These are phyloP conservation scores for Listrodromus nycthemerus DNA, from an alignment of 2,888 invertebrate species.

Conservation along the genomic window DNA sequence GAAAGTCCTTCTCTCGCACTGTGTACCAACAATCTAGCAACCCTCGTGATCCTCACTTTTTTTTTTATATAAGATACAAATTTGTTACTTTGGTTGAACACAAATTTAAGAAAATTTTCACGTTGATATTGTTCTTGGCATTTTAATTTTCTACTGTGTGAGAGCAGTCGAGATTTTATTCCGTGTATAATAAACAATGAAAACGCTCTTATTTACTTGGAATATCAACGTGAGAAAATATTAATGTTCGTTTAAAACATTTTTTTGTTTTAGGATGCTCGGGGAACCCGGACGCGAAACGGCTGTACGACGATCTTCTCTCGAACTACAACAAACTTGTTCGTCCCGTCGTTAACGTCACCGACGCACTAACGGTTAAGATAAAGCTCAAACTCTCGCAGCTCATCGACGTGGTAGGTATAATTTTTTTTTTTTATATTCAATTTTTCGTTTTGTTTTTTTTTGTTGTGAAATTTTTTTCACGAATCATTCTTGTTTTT, in stretches of 20 bases:
- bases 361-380: constrained; percentile 93
- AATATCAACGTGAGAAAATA: background rate
- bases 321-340: constrained; percentile 95
- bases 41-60: too few species aligned
- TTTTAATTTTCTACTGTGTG: background rate
- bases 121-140: too few species aligned
- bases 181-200: background rate
- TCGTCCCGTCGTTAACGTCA: constrained; percentile 93
- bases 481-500: background rate
- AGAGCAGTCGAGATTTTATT: background rate
- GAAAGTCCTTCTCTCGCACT: constrained; percentile 8
- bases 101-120: too few species aligned
- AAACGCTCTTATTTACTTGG: too few species aligned
- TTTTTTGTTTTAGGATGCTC: constrained; percentile 89
- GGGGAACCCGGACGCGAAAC: constrained; percentile 95
- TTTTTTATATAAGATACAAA: too few species aligned
- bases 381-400: constrained; percentile 95
- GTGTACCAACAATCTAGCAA: background rate
- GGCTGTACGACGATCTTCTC: constrained; percentile 94
- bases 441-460: constrained; percentile 37
- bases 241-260: background rate
- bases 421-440: background rate
- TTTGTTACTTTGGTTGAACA: too few species aligned
- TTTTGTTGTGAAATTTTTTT: constrained; percentile 29
- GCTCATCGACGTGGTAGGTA: constrained; percentile 94